Percentiles rank a stretch among this genome's conserved stretches.
Evolutionary conservation across 1,140 invertebrate genomes (phyloP).

Genomic region (Hyles euphorbiae): DNA sequence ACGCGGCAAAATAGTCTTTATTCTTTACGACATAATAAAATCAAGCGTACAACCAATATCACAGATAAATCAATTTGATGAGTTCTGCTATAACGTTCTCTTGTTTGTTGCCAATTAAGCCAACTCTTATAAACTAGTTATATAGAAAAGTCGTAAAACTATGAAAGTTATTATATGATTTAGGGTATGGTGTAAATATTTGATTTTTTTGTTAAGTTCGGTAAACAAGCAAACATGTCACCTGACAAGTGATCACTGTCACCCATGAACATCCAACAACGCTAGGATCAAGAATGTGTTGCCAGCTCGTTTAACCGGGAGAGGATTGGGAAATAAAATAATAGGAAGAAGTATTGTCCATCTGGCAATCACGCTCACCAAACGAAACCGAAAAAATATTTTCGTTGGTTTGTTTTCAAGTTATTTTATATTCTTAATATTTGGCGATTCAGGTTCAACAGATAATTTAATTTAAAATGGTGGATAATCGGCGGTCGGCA

Average conservation of each 20-base stretch:
- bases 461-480: slow-evolving; percentile 25
- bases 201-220: no score
- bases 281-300: no score
- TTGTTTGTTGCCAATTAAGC: neutral
- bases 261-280: no score
- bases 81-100: slow-evolving; percentile 1
- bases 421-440: neutral
- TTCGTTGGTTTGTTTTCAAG: no score
- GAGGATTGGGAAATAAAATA: no score
- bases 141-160: neutral
- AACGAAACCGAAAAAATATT: no score
- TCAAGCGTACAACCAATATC: slow-evolving; percentile 1
- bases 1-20: slow-evolving; percentile 2
- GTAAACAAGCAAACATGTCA: no score
- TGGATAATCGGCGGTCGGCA: slow-evolving; percentile 16
- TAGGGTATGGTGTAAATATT: no score
- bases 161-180: slow-evolving; percentile 1
- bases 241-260: no score
- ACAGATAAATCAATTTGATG: slow-evolving; percentile 3
- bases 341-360: no score
- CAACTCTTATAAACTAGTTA: neutral
- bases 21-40: slow-evolving; percentile 4
- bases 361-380: no score
- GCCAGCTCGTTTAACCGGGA: no score
- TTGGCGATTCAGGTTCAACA: neutral